Evolutionary conservation across 2,888 invertebrate species (phyloP), one percentile per base, ranked within the genome.

Genomic region (Euzophera pinguis): DNA sequence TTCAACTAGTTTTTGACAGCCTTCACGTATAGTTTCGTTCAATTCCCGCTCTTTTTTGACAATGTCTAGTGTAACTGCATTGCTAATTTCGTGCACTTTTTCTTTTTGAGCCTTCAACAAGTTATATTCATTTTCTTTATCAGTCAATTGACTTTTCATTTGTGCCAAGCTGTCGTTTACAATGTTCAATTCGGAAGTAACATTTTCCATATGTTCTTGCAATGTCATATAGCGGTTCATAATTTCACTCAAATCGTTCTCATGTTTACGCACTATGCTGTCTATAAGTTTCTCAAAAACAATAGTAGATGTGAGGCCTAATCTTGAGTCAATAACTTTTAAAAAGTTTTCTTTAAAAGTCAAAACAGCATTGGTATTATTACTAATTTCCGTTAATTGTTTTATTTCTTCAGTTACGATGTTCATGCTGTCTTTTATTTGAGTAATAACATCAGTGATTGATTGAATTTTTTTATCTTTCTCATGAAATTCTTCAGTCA

Each of bases 41-140:
- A 83, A 59, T 41, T 76, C 73, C 56, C 79, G 55, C 56, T 88
- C 85, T 63, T 71, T 84, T 51, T 67, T 67, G 3, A 85, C 64
- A 13, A 89, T 74, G 53, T 88, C 83, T 49, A 84, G 57, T 5
- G 85, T 87, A 0, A 89, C 81, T 14, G 82, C 80, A 37, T 73
- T 78, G 60, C 67, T 80, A 52, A 90, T 84, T 69, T 88, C 84
- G 10, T 77, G 67, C 7, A 84, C 67, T 59, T 58, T 81, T 38
- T 81, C 78, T 54, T 84, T 88, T 61, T 85, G 75, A 13, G 58
- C 60, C 55, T 73, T 70, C 2, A 90, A 62, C 13, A 81, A 62
- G 56, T 70, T 71, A 22, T 67, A 81, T 58, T 88, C 84, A 35
- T 73, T 75, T 64, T 84, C 78, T 64, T 78, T 81, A 9, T 73